Percentiles rank a stretch among this genome's conserved stretches.
These are phyloP conservation scores for Chaetodon auriga DNA, from an alignment of 2,113 vertebrate species.

Conservation along the genomic window DNA sequence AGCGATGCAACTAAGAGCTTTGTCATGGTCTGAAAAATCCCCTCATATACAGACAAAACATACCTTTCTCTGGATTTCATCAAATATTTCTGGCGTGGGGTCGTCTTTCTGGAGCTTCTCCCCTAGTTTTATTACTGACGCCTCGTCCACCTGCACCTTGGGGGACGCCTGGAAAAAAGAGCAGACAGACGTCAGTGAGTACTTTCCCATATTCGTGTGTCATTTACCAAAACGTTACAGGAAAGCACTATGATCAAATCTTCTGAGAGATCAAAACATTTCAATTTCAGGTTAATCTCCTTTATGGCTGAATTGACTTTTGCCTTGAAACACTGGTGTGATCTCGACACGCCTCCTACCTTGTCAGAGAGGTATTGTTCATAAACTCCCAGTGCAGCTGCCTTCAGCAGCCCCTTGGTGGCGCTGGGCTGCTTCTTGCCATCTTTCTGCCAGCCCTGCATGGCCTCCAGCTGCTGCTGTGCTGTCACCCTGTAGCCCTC, in stretches of 20 bases:
- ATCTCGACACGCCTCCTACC: conserved; percentile 53
- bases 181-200: neutral
- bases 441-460: conserved; percentile 90
- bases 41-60: neutral
- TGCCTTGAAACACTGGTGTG: neutral
- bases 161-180: conserved; percentile 90
- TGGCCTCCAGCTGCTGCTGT: conserved; percentile 96
- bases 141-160: conserved; percentile 93
- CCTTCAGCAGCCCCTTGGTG: conserved; percentile 94
- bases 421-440: conserved; percentile 92
- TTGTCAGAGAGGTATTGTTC: conserved; percentile 98
- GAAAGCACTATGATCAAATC: neutral
- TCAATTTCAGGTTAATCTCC: neutral
- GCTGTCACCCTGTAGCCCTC: conserved; percentile 98
- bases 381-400: conserved; percentile 95
- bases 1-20: neutral
- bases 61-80: conserved; percentile 97
- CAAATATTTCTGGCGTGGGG: conserved; percentile 97
- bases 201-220: too few relatives aligned
- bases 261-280: neutral
- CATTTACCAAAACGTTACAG: neutral
- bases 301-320: neutral
- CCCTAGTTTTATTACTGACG: conserved; percentile 88
- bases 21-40: neutral
- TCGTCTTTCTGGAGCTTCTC: conserved; percentile 95